phyloP scores from a whole-genome alignment of 1,140 invertebrate species.

The Bombyx mandarina region DNA sequence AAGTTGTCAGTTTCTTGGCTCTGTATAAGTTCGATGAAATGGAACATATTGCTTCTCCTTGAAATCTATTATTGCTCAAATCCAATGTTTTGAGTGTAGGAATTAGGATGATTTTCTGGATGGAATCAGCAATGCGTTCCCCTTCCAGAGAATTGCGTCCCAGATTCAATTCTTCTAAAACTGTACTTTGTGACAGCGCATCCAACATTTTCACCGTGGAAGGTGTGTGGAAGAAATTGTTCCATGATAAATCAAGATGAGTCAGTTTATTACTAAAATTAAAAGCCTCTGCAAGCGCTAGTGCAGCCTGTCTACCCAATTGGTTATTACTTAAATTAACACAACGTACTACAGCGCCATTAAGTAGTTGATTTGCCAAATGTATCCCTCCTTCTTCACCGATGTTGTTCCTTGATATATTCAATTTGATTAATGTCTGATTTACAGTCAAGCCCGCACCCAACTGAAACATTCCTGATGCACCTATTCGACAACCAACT shows the following conservation, averaged over 20 bases:
- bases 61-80: slow-evolving; percentile 35
- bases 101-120: slow-evolving; percentile 22
- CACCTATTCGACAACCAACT: slow-evolving; percentile 41
- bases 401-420: slow-evolving; percentile 38
- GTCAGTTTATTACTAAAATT: slow-evolving; percentile 45
- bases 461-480: slow-evolving; percentile 27
- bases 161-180: slow-evolving; percentile 32
- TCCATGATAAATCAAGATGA: slow-evolving; percentile 61
- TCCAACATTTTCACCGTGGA: slow-evolving; percentile 22
- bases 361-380: slow-evolving; percentile 25
- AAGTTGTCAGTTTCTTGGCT: slow-evolving; percentile 32
- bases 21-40: slow-evolving; percentile 19
- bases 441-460: slow-evolving; percentile 19
- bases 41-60: slow-evolving; percentile 17
- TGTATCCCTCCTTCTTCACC: slow-evolving; percentile 35
- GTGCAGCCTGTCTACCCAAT: slow-evolving; percentile 31
- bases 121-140: slow-evolving; percentile 18
- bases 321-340: slow-evolving; percentile 55
- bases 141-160: slow-evolving; percentile 39
- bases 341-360: slow-evolving; percentile 14
- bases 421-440: slow-evolving; percentile 25
- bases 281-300: slow-evolving; percentile 37
- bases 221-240: slow-evolving; percentile 39
- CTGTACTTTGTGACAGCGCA: slow-evolving; percentile 20
- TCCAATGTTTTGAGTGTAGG: slow-evolving; percentile 24